phyloP scores from a whole-genome alignment of 2,113 vertebrate species.

The Phoenicopterus ruber region DNA sequence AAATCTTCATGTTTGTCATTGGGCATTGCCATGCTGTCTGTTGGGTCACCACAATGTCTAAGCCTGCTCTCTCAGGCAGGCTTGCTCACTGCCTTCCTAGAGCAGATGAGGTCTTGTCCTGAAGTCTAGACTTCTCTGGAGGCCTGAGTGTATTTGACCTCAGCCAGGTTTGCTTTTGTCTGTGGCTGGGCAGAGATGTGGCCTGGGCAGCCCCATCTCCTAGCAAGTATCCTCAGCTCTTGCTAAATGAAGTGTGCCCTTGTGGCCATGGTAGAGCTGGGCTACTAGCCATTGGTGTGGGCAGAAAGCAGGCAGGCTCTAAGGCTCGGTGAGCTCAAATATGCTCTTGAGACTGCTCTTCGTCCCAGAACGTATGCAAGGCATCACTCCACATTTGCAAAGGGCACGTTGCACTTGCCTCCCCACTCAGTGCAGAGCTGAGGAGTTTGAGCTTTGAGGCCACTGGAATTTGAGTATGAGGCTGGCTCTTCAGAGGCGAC shows the following conservation, averaged over 20 bases:
- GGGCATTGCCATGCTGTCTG: not conserved
- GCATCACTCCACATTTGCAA: not conserved
- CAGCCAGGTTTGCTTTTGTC: not conserved
- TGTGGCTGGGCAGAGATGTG: not conserved
- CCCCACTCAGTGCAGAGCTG: not conserved
- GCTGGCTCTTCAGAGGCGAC: not conserved
- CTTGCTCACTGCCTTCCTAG: not conserved
- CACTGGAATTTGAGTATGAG: not conserved
- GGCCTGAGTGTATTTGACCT: not conserved
- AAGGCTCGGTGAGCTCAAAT: not conserved
- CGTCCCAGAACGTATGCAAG: fast-evolving
- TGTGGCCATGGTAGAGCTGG: not conserved
- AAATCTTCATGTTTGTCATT: not conserved
- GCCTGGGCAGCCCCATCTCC: not conserved
- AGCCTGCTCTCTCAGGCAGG: not conserved
- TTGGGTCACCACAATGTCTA: not conserved
- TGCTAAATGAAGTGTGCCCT: not conserved
- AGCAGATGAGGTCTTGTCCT: not conserved
- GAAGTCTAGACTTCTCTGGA: not conserved
- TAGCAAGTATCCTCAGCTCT: not conserved
- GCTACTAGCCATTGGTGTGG: not conserved
- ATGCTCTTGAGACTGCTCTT: not conserved
- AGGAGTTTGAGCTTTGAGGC: not conserved
- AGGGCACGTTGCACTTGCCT: not conserved
- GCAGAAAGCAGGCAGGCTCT: not conserved